Conservation (phyloP, 2,113 vertebrate species). For the Globicephala melas region DNA sequence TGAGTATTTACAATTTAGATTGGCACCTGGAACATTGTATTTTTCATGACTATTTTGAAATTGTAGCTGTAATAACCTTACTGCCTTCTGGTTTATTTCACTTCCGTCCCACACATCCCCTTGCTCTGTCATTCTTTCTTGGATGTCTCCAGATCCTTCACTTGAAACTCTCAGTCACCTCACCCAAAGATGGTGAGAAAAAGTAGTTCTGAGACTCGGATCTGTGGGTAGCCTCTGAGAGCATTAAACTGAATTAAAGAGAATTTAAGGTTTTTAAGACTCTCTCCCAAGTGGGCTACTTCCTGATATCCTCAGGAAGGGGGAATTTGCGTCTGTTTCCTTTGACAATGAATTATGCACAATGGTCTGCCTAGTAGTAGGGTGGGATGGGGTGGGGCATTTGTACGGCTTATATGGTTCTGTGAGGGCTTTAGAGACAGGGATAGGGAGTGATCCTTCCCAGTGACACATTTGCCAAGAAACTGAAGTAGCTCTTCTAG, state of each 20-base stretch:
- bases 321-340: background rate
- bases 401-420: background rate
- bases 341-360: constrained; percentile 31
- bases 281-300: background rate
- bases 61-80: background rate
- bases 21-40: background rate
- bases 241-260: background rate
- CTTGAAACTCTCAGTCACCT: background rate
- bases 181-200: background rate
- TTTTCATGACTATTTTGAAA: background rate
- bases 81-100: background rate
- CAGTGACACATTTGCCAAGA: constrained; percentile 42
- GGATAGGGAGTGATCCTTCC: background rate
- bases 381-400: background rate
- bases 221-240: background rate
- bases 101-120: background rate
- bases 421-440: background rate
- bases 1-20: background rate
- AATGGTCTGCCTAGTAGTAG: background rate
- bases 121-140: constrained; percentile 8
- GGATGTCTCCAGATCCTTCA: background rate
- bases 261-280: background rate
- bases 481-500: constrained; percentile 25
- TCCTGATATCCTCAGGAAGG: constrained; percentile 1
- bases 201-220: background rate